Evolutionary conservation across 2,113 vertebrate species (phyloP).

Genomic region (Stegostoma tigrinum): DNA sequence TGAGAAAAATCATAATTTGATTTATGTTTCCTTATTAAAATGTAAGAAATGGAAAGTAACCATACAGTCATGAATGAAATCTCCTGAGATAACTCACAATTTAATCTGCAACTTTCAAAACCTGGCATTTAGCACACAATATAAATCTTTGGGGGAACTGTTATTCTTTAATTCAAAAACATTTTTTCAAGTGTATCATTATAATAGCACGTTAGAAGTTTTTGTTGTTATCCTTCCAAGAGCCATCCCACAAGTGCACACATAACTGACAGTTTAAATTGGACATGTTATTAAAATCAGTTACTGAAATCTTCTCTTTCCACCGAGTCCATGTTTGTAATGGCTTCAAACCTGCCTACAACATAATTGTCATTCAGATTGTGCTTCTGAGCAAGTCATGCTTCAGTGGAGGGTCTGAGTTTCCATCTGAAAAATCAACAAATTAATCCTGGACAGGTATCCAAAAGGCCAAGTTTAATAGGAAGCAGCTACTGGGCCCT

Average conservation of each 20-base stretch:
- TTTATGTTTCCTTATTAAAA: slow-evolving; percentile 38
- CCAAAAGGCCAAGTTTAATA: slow-evolving; percentile 91
- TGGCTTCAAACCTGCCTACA: slow-evolving; percentile 66
- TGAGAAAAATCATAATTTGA: slow-evolving; percentile 31
- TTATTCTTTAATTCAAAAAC: slow-evolving; percentile 44
- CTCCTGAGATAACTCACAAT: slow-evolving; percentile 38
- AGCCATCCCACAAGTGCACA: slow-evolving; percentile 64
- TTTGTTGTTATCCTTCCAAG: slow-evolving; percentile 67
- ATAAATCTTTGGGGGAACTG: slow-evolving; percentile 48
- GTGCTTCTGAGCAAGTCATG: slow-evolving; percentile 81
- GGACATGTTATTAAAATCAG: slow-evolving; percentile 78
- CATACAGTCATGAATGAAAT: slow-evolving; percentile 39
- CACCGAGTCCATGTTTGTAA: slow-evolving; percentile 67
- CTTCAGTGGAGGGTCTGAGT: slow-evolving; percentile 87
- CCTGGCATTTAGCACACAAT: slow-evolving; percentile 44
- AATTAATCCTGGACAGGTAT: slow-evolving; percentile 86
- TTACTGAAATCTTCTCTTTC: slow-evolving; percentile 71
- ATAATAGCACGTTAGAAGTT: slow-evolving; percentile 69
- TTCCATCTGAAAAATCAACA: slow-evolving; percentile 92
- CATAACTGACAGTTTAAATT: slow-evolving; percentile 78
- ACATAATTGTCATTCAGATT: slow-evolving; percentile 91
- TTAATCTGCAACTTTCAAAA: slow-evolving; percentile 48
- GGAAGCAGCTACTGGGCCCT: slow-evolving; percentile 85
- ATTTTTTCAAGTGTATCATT: slow-evolving; percentile 63
- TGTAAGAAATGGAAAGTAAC: slow-evolving; percentile 39